Percentiles rank a stretch among this genome's conserved stretches.
Conservation (phyloP, 2,113 vertebrate species). For the Columba livia region DNA sequence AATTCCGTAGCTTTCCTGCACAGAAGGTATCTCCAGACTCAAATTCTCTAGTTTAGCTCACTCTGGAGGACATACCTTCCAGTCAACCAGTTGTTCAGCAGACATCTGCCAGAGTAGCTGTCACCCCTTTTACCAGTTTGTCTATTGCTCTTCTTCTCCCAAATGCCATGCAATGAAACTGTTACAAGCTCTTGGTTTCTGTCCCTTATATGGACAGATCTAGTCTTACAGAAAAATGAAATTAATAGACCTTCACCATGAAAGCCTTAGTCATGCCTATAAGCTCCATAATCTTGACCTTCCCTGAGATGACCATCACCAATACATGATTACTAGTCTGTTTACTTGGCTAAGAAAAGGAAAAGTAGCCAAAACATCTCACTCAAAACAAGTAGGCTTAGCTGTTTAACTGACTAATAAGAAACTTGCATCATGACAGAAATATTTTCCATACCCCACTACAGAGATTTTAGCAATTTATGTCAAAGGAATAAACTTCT, state of each 20-base stretch:
- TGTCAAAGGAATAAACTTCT: slow-evolving; percentile 45
- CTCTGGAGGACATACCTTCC: background rate
- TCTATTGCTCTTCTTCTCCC: background rate
- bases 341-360: slow-evolving; percentile 16
- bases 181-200: background rate
- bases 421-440: background rate
- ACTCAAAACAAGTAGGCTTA: background rate
- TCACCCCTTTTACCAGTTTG: background rate
- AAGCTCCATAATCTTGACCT: background rate
- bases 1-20: background rate
- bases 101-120: background rate
- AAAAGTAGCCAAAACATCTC: slow-evolving; percentile 21
- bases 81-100: background rate
- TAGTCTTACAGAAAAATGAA: background rate
- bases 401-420: background rate
- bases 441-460: slow-evolving; percentile 16
- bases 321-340: background rate
- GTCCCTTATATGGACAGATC: background rate
- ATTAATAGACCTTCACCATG: background rate
- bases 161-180: background rate
- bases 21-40: background rate
- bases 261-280: background rate
- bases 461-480: slow-evolving; percentile 57
- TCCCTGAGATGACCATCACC: background rate
- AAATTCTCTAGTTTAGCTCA: background rate